These are phyloP conservation scores for Cnemophilus loriae DNA, from an alignment of 2,113 vertebrate species.

Conservation along the genomic window DNA sequence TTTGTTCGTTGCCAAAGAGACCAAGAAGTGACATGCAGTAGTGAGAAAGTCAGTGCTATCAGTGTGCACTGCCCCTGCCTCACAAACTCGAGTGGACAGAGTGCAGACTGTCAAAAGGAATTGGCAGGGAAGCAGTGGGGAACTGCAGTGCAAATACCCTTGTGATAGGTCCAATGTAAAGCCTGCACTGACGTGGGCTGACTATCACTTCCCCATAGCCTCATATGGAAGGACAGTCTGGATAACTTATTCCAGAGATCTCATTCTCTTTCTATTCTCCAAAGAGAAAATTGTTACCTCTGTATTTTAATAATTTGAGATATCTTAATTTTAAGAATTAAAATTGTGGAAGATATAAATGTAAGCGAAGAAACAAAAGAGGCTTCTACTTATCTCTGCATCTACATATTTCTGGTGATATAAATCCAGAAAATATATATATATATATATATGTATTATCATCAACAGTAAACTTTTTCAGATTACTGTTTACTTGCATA, in stretches of 20 bases:
- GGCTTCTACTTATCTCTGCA: background rate
- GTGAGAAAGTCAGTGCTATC: background rate
- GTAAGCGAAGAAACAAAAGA: background rate
- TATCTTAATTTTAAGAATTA: background rate
- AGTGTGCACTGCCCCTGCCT: background rate
- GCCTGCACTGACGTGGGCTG: background rate
- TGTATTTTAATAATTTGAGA: background rate
- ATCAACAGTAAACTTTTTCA: background rate
- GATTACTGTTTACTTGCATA: background rate
- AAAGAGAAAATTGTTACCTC: background rate
- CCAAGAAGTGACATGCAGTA: accelerated
- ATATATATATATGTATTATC: background rate
- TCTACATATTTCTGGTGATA: background rate
- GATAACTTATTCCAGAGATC: background rate
- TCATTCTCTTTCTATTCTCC: background rate
- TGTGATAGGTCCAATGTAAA: background rate
- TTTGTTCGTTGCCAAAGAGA: background rate
- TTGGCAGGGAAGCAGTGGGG: background rate
- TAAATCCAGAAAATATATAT: background rate
- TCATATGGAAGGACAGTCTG: background rate
- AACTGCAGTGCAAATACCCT: background rate
- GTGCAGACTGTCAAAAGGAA: background rate
- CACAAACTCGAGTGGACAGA: accelerated
- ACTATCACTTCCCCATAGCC: background rate
- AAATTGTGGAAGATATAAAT: background rate